A percentile compares a stretch with the other conserved stretches of the same genome.
Evolutionary conservation across 2,888 invertebrate genomes (phyloP).

Genomic region (Crepidodera aurea): DNA sequence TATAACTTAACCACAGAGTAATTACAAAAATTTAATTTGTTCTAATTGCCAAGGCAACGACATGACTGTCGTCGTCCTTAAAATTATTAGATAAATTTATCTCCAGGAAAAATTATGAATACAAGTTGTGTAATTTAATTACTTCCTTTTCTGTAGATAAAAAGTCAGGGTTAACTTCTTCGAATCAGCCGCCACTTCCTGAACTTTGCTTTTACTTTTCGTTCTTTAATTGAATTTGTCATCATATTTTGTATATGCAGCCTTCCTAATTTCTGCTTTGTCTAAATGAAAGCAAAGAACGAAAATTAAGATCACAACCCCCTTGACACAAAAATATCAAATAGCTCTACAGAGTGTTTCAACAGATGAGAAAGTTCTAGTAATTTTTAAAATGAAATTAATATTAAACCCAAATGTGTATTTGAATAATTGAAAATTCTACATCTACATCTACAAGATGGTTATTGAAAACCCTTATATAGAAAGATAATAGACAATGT

Average conservation of each 20-base stretch:
- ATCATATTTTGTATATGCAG: conserved; percentile 30
- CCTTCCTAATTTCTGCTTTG: conserved; percentile 8
- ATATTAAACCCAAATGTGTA: too few species aligned
- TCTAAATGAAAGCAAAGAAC: conserved; percentile 1
- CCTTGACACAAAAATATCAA: background rate
- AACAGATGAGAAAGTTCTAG: too few species aligned
- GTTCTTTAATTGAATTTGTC: conserved; percentile 34
- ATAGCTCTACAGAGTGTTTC: background rate
- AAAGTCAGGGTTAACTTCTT: conserved; percentile 28
- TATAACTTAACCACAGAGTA: too few species aligned
- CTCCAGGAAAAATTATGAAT: conserved; percentile 27
- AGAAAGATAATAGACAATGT: too few species aligned
- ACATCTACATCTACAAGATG: too few species aligned
- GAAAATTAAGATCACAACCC: background rate
- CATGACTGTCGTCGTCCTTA: too few species aligned
- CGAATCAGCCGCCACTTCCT: conserved; percentile 15
- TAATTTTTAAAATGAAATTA: too few species aligned
- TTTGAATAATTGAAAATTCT: too few species aligned
- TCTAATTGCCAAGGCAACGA: too few species aligned
- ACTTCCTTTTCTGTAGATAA: conserved; percentile 28
- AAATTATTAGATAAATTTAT: conserved; percentile 7
- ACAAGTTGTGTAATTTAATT: conserved; percentile 30
- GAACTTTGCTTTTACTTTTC: conserved; percentile 34
- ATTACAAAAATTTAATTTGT: too few species aligned
- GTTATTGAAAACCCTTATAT: too few species aligned